Conservation (phyloP, 2,113 vertebrate species). For the Oreochromis niloticus region DNA sequence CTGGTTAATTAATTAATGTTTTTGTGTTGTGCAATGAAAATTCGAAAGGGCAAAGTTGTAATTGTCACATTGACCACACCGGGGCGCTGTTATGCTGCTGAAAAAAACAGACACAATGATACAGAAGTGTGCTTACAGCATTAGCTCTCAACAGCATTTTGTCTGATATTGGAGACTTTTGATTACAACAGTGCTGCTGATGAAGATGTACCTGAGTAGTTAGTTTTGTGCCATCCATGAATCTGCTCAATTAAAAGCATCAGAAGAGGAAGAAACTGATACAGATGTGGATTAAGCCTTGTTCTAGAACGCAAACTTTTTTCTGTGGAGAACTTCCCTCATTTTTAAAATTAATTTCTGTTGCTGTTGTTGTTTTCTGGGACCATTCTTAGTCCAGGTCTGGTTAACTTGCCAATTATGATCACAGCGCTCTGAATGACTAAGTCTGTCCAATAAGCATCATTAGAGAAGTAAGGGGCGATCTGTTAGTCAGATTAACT, state of each 20-base stretch:
- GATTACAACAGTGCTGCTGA: neutral
- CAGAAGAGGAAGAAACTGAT: neutral
- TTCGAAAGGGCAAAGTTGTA: neutral
- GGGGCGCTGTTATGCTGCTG: neutral
- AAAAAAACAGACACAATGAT: neutral
- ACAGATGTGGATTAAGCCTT: neutral
- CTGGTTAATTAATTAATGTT: neutral
- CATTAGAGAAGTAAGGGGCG: neutral
- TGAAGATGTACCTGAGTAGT: neutral
- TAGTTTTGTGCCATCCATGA: neutral
- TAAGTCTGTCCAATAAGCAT: neutral
- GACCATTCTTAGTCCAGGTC: neutral
- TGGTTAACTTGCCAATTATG: neutral
- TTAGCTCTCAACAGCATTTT: neutral
- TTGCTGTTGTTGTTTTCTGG: neutral
- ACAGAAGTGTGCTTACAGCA: neutral
- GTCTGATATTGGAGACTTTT: neutral
- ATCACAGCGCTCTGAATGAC: accelerated
- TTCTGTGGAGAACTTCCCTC: neutral
- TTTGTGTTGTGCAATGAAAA: neutral
- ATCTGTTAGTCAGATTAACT: neutral
- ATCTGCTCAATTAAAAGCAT: neutral
- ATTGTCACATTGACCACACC: neutral
- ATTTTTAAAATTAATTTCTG: neutral
- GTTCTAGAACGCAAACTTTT: accelerated